phyloP scores from a whole-genome alignment of 2,113 vertebrate genomes.

The Entomyzon cyanotis region DNA sequence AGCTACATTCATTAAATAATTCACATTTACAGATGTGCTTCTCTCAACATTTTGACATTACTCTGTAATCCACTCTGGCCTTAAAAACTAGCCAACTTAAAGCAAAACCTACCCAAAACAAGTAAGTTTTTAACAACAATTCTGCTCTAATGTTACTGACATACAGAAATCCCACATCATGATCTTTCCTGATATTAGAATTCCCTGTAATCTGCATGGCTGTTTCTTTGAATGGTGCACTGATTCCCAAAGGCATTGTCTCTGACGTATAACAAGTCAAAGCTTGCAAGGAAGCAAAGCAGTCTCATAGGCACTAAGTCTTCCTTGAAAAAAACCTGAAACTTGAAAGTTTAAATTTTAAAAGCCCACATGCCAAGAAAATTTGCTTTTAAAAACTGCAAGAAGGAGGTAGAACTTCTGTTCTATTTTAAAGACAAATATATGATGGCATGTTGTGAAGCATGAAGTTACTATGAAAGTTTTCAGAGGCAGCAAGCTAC shows the following conservation, averaged over 20 bases:
- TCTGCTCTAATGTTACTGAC: background rate
- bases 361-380: background rate
- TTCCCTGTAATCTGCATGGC: background rate
- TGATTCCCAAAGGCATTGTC: background rate
- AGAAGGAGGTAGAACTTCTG: background rate
- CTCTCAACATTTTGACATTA: background rate
- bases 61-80: background rate
- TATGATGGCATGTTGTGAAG: background rate
- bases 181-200: background rate
- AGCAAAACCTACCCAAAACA: background rate
- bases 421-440: background rate
- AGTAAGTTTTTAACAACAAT: background rate
- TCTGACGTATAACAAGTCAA: background rate
- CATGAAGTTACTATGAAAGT: background rate
- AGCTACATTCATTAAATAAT: background rate
- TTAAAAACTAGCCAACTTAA: background rate
- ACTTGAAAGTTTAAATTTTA: conserved; percentile 17
- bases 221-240: background rate
- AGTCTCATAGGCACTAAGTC: background rate
- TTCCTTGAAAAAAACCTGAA: conserved; percentile 8
- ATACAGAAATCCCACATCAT: background rate
- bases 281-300: background rate
- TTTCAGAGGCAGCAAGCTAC: background rate
- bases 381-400: background rate
- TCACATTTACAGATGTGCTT: background rate